Evolutionary conservation across 2,888 invertebrate species (phyloP), one percentile per base, ranked within the genome.

Genomic region (Seira musarum): DNA sequence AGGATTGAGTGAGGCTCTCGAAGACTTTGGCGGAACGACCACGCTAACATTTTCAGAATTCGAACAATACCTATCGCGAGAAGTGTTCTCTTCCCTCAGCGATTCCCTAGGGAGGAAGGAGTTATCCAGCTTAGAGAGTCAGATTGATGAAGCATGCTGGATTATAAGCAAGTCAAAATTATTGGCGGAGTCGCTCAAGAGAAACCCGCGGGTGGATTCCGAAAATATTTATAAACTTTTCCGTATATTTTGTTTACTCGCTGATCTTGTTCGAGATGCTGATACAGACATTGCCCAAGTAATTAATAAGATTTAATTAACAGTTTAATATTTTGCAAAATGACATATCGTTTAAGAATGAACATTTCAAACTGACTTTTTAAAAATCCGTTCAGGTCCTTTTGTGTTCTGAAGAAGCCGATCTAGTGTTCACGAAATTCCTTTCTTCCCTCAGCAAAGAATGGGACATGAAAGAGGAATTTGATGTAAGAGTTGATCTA

Each of bases 131-230:
- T 93, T 91, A 84, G 93, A 93, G 88, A 91, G 91, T 82, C 91
- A 92, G 87, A 93, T 94, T 40, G 93, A 94, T 85, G 93, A 94
- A 89, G 92, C 93, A 71, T 95, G 95, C 88, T 95, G 95, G 95
- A 89, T 94, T 79, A 92, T 95, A 6, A 95, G 94, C 87, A 91
- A 93, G 76, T 93, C 93, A 87, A 90, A 90, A 72, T 92, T 92
- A 82, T 87, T 93, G 22, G 60, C 75, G 25, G 88, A 90, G 2
- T 82, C 82, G 8, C 46, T 81, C 1, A 89, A 93, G 60, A 91
- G 93, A 82, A 90, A 91, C 86, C 90, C 92, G 1, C 88, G 92
- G 8, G 92, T 94, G 85, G 89, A 90, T 10, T 93, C 93, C 83
- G 91, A 92, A 72, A 93, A 93, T 19, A 91, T 93, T 6, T 93